phyloP scores from a whole-genome alignment of 1,140 invertebrate genomes.

The Cylas formicarius region DNA sequence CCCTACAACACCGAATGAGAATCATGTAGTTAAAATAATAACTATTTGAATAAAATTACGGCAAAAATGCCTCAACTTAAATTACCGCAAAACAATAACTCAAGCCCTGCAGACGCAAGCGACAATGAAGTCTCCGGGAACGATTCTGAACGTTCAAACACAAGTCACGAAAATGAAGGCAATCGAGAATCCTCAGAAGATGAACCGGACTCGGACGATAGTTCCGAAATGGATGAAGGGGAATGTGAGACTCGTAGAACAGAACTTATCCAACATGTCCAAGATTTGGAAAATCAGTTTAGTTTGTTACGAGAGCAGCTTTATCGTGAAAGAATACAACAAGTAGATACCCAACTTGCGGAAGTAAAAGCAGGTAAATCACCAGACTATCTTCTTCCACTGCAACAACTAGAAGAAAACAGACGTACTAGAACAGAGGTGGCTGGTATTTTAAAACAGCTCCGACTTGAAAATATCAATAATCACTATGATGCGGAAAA shows the following conservation, averaged over 20 bases:
- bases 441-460: constrained; percentile 74
- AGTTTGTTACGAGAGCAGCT: constrained; percentile 78
- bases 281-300: constrained; percentile 85
- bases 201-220: constrained; percentile 70
- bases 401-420: constrained; percentile 79
- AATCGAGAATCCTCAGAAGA: constrained; percentile 64
- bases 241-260: constrained; percentile 78
- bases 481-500: constrained; percentile 86
- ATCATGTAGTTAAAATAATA: too few relatives aligned
- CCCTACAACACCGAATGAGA: too few relatives aligned
- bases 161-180: constrained; percentile 49
- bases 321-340: constrained; percentile 75
- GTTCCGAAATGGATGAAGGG: constrained; percentile 86
- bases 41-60: too few relatives aligned
- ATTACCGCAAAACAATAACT: constrained; percentile 47
- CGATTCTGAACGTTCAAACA: constrained; percentile 54
- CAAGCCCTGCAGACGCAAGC: constrained; percentile 50
- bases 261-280: constrained; percentile 78
- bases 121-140: constrained; percentile 53
- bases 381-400: constrained; percentile 78
- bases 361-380: constrained; percentile 80
- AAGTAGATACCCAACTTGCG: constrained; percentile 76
- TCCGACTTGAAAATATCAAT: constrained; percentile 72
- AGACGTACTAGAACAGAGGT: constrained; percentile 82
- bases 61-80: constrained; percentile 35